These are phyloP conservation scores for Phenganax stokvisi DNA, from an alignment of 92 coral and sea anemone genomes.

Conservation along the genomic window DNA sequence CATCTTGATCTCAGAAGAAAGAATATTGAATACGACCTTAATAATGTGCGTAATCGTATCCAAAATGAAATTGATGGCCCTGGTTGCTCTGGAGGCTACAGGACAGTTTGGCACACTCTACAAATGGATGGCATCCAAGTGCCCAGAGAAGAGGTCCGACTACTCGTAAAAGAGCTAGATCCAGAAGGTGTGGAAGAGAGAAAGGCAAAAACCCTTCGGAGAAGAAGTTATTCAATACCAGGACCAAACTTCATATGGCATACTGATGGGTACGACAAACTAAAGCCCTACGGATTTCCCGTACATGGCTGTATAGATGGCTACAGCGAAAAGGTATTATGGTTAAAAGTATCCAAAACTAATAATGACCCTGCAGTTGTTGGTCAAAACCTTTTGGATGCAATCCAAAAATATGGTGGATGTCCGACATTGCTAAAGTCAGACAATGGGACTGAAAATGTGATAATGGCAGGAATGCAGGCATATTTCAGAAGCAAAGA, in stretches of 20 bases:
- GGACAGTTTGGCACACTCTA: constrained; percentile 15
- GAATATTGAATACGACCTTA: neutral
- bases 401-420: constrained; percentile 24
- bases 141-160: constrained; percentile 1
- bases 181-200: neutral
- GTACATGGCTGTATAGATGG: constrained; percentile 29
- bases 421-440: constrained; percentile 26
- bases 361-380: constrained; percentile 29
- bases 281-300: constrained; percentile 26
- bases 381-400: constrained; percentile 29
- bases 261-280: constrained; percentile 30
- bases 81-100: constrained; percentile 13
- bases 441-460: constrained; percentile 33
- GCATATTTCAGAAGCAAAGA: constrained; percentile 28
- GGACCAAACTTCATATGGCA: constrained; percentile 27
- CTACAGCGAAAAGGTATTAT: constrained; percentile 27
- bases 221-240: constrained; percentile 3
- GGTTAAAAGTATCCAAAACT: constrained; percentile 33
- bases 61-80: constrained; percentile 7
- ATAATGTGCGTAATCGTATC: neutral
- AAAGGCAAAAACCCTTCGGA: neutral
- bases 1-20: constrained; percentile 1
- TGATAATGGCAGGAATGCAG: constrained; percentile 32
- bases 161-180: neutral
- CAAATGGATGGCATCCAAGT: constrained; percentile 6